phyloP scores from a whole-genome alignment of 2,113 vertebrate genomes.

The Silurus meridionalis region DNA sequence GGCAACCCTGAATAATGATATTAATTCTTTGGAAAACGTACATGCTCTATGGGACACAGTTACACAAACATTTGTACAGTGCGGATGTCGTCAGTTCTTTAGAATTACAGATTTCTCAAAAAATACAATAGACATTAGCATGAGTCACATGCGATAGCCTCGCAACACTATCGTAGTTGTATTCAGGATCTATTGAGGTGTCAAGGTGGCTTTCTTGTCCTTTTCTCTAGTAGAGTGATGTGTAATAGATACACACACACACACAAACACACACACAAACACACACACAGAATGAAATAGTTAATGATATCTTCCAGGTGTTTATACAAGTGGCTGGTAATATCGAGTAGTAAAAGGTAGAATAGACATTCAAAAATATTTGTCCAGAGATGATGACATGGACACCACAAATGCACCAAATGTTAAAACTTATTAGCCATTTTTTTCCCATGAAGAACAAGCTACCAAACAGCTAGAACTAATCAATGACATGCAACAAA shows the following conservation, averaged over 20 bases:
- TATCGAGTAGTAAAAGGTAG: not conserved
- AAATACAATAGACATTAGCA: not conserved
- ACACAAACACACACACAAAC: too few relatives aligned
- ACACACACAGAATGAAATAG: not conserved
- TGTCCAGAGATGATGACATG: not conserved
- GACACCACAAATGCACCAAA: not conserved
- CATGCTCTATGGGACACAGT: not conserved
- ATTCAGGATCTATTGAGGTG: not conserved
- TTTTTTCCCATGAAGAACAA: not conserved
- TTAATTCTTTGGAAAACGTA: too few relatives aligned
- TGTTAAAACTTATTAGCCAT: not conserved
- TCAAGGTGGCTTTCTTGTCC: not conserved
- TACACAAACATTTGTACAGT: not conserved
- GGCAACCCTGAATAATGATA: constrained; percentile 15
- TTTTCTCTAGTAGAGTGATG: constrained; percentile 1
- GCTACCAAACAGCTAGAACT: not conserved
- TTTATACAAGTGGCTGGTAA: not conserved
- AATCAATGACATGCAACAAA: not conserved
- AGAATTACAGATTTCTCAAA: not conserved
- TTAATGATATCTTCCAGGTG: not conserved
- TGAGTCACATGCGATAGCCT: not conserved
- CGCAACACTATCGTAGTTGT: not conserved
- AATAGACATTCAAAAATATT: not conserved
- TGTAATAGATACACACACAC: not conserved
- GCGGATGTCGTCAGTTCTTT: not conserved